phyloP scores from a whole-genome alignment of 2,797 vertebrate species.

The Buphagus erythrorhynchus region DNA sequence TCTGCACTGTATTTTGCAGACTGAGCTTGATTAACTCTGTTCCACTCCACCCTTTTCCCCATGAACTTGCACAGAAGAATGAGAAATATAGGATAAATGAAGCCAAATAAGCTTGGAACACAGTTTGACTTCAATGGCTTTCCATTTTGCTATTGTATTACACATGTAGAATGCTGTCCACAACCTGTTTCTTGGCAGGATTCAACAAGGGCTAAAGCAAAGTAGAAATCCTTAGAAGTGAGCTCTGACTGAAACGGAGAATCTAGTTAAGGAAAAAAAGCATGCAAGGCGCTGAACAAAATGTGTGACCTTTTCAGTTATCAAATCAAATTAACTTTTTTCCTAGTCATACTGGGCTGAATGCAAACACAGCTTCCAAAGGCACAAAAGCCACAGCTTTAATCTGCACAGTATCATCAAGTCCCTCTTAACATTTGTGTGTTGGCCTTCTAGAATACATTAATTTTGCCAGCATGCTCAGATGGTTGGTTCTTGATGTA shows the following conservation, averaged over 20 bases:
- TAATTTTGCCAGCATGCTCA: neutral
- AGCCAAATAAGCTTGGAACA: neutral
- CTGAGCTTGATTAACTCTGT: neutral
- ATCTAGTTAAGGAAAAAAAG: conserved; percentile 47
- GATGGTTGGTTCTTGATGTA: neutral
- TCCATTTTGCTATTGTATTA: conserved; percentile 38
- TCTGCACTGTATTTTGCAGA: neutral
- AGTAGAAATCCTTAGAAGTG: neutral
- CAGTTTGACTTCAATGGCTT: neutral
- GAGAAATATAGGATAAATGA: neutral
- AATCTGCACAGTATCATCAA: conserved; percentile 25
- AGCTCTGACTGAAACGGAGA: conserved; percentile 8
- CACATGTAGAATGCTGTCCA: neutral
- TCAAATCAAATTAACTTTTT: conserved; percentile 69
- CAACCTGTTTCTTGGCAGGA: conserved; percentile 6
- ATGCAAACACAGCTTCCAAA: conserved; percentile 47
- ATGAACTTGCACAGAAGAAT: neutral
- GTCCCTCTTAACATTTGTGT: conserved; percentile 6
- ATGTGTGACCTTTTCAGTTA: conserved; percentile 57
- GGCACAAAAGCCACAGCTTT: conserved; percentile 19
- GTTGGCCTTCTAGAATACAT: conserved; percentile 39
- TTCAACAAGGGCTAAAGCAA: neutral
- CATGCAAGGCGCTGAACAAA: conserved; percentile 31
- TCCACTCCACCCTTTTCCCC: neutral
- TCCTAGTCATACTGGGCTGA: conserved; percentile 33